Conservation (phyloP, 2,888 invertebrate species). For the Liopterus haemorrhoidalis region DNA sequence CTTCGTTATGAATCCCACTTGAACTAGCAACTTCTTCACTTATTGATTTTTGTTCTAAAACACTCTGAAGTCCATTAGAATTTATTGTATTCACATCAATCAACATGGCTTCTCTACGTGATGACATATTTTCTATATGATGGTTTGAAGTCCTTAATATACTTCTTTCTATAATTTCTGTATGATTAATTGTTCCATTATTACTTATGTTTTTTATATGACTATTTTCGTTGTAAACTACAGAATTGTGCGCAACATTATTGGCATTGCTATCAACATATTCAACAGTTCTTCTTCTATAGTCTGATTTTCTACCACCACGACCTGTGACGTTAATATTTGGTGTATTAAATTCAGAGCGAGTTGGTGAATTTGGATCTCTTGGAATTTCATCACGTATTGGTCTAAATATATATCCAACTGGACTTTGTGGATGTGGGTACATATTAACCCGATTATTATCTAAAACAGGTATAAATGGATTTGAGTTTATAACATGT, state of each 20-base stretch:
- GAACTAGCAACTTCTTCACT: constrained; percentile 15
- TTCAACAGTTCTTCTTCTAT: constrained; percentile 42
- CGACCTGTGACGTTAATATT: constrained; percentile 42
- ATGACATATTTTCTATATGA: constrained; percentile 19
- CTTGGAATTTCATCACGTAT: constrained; percentile 42
- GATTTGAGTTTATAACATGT: constrained; percentile 32
- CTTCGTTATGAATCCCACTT: constrained; percentile 18
- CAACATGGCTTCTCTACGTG: constrained; percentile 24
- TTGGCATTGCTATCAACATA: constrained; percentile 49
- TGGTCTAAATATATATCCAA: constrained; percentile 38
- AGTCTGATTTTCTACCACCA: constrained; percentile 42
- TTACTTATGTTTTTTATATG: constrained; percentile 20
- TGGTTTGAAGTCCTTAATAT: constrained; percentile 16
- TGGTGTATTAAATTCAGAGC: constrained; percentile 35
- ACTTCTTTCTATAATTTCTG: constrained; percentile 16
- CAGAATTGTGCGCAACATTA: constrained; percentile 35
- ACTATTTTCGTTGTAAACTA: constrained; percentile 31
- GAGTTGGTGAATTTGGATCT: constrained; percentile 40
- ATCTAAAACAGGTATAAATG: constrained; percentile 17
- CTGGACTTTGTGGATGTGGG: constrained; percentile 15
- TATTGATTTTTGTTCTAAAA: constrained; percentile 14
- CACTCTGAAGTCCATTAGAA: constrained; percentile 21
- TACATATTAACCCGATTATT: constrained; percentile 9
- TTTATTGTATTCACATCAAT: constrained; percentile 24
- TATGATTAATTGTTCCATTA: constrained; percentile 14